These are phyloP conservation scores for Streblospio benedicti DNA, from an alignment of 1,140 invertebrate species.

Conservation along the genomic window DNA sequence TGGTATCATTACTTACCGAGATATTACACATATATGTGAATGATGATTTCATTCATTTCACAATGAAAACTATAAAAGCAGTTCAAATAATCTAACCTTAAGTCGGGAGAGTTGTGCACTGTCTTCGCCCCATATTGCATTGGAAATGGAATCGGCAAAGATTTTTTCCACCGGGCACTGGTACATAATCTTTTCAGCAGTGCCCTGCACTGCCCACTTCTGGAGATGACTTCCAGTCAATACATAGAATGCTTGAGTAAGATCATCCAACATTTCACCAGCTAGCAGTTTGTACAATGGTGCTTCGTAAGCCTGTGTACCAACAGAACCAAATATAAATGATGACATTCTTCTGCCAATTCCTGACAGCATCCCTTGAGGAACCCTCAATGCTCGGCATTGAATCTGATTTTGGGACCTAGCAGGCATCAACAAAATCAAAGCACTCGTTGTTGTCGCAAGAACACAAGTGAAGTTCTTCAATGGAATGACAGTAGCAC, in stretches of 20 bases:
- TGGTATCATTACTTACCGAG: no score
- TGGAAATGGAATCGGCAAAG: slow-evolving; percentile 49
- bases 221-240: slow-evolving; percentile 60
- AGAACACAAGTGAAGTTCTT: no score
- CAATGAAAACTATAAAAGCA: neutral
- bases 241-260: slow-evolving; percentile 55
- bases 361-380: slow-evolving; percentile 78
- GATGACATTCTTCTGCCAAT: slow-evolving; percentile 74
- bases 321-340: slow-evolving; percentile 69
- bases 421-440: no score
- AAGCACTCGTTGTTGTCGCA: no score
- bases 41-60: neutral
- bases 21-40: neutral
- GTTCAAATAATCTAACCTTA: neutral
- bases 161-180: slow-evolving; percentile 57
- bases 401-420: no score
- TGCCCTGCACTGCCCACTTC: slow-evolving; percentile 63
- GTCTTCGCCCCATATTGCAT: neutral
- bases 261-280: slow-evolving; percentile 27
- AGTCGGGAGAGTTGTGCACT: neutral
- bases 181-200: no score
- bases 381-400: slow-evolving; percentile 64
- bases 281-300: slow-evolving; percentile 38
- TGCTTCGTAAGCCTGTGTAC: neutral
- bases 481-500: no score